Evolutionary conservation across 2,888 invertebrate genomes (phyloP).

Genomic region (Steinernema scapterisci): DNA sequence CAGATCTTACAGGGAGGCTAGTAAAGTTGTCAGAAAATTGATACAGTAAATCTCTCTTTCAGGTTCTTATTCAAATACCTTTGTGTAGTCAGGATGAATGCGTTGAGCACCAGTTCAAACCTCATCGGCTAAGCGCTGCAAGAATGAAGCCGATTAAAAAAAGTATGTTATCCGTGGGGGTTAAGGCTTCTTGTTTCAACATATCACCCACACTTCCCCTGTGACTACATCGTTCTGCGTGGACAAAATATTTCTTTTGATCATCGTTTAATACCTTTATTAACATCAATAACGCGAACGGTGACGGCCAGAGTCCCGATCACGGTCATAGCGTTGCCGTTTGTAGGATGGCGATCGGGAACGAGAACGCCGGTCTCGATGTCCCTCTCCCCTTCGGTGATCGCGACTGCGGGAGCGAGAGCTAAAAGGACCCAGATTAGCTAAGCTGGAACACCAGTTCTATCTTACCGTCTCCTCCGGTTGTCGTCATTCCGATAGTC

Average conservation of each 20-base stretch:
- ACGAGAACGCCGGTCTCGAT: constrained; percentile 16
- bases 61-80: constrained; percentile 19
- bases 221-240: not conserved
- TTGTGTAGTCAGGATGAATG: not conserved
- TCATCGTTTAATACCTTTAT: constrained; percentile 19
- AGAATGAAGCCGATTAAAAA: not conserved
- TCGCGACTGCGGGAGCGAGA: constrained; percentile 11
- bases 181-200: too few relatives aligned
- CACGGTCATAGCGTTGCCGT: not conserved
- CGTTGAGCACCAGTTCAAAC: constrained; percentile 2
- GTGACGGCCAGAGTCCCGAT: not conserved
- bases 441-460: not conserved
- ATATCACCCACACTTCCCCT: too few relatives aligned
- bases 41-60: not conserved
- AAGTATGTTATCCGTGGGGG: too few relatives aligned
- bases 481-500: not conserved
- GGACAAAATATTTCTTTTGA: not conserved
- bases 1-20: not conserved
- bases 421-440: not conserved
- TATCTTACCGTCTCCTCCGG: not conserved
- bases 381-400: not conserved
- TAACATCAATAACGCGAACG: constrained; percentile 12
- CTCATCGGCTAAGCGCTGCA: constrained; percentile 22
- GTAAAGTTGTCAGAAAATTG: not conserved
- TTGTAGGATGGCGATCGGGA: constrained; percentile 15